Conservation (phyloP, 2,797 vertebrate genomes). For the Coccyzus lansbergi region DNA sequence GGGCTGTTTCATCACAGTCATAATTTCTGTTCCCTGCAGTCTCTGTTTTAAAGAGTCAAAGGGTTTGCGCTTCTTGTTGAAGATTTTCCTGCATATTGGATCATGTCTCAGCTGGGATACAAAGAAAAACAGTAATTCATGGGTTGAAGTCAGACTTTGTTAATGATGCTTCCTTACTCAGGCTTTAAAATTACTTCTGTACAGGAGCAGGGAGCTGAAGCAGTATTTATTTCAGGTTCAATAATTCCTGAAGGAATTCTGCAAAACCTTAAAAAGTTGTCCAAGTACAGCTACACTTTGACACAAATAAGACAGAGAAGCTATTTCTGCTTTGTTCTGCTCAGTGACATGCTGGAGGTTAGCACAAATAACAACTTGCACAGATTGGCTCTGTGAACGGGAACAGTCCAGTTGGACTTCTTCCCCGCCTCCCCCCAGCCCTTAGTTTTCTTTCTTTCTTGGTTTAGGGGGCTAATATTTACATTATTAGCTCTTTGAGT, state of each 20-base stretch:
- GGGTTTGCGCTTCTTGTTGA: constrained; percentile 65
- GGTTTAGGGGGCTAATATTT: neutral
- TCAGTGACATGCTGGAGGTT: neutral
- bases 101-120: constrained; percentile 60
- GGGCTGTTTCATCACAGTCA: neutral
- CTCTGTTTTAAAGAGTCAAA: constrained; percentile 74
- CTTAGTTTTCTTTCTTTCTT: neutral
- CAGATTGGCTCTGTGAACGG: neutral
- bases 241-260: neutral
- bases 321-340: neutral
- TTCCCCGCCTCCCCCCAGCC: too few relatives aligned
- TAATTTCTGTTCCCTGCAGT: constrained; percentile 54
- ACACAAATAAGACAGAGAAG: neutral
- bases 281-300: neutral
- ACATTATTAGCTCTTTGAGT: neutral
- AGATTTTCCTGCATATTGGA: constrained; percentile 66
- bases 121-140: neutral
- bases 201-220: neutral
- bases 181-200: neutral
- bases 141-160: neutral
- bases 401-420: neutral
- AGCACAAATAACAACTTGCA: neutral
- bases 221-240: neutral
- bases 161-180: neutral
- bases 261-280: neutral